Conservation (phyloP, 2,113 vertebrate genomes). For the Cynopterus brachyotis region DNA sequence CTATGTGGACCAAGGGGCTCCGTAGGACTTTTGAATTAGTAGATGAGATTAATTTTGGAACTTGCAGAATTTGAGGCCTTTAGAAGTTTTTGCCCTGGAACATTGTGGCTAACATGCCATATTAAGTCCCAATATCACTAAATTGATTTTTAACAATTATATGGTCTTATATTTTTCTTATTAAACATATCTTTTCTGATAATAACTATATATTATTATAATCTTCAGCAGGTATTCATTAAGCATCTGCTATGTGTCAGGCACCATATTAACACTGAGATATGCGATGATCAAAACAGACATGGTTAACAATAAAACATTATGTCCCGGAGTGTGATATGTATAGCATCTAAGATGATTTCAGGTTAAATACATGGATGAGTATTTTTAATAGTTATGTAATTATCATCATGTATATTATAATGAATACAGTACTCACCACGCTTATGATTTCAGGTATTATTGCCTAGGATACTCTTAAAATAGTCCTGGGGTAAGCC, state of each 20-base stretch:
- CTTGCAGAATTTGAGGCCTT: neutral
- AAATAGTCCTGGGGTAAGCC: neutral
- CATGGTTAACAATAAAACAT: neutral
- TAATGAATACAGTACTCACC: neutral
- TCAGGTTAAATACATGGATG: neutral
- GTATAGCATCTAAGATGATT: neutral
- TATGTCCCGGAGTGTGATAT: neutral
- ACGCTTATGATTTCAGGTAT: constrained; percentile 16
- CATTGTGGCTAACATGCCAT: neutral
- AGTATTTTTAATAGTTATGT: neutral
- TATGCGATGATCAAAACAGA: neutral
- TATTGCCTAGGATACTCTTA: neutral
- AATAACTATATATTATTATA: neutral
- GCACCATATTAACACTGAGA: neutral
- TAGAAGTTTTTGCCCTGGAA: neutral
- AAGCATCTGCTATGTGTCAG: neutral
- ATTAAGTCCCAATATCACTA: neutral
- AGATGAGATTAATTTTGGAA: constrained; percentile 17
- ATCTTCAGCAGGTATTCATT: neutral
- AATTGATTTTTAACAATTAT: neutral
- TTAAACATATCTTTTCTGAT: neutral
- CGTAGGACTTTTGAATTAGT: neutral
- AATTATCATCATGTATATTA: neutral
- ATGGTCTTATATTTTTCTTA: neutral
- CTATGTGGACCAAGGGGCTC: neutral